These are phyloP conservation scores for Ridgeia piscesae DNA, from an alignment of 1,140 invertebrate species.

Conservation along the genomic window DNA sequence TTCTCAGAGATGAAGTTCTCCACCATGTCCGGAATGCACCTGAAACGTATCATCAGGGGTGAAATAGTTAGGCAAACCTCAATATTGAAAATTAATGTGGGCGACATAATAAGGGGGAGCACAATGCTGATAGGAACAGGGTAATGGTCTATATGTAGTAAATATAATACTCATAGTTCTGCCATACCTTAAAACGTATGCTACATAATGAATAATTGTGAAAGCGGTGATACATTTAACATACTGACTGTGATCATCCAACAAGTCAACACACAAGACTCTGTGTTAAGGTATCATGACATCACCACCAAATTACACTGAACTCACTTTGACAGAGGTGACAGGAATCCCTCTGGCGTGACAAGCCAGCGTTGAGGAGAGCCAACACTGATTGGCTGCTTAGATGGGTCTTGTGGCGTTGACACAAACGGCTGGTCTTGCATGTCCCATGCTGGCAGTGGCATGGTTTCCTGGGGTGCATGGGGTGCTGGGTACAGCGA, in stretches of 20 bases:
- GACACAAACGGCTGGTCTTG: not conserved
- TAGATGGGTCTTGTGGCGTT: not conserved
- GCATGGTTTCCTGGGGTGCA: not conserved
- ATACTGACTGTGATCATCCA: not conserved
- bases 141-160: no score
- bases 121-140: no score
- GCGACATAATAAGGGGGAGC: no score
- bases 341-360: not conserved
- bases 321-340: not conserved
- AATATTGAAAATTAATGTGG: no score
- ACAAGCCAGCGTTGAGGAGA: slow-evolving; percentile 11
- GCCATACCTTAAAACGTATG: no score
- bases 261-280: not conserved
- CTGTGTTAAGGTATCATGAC: not conserved
- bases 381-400: not conserved
- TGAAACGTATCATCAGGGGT: not conserved
- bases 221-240: not conserved
- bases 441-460: not conserved
- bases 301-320: not conserved
- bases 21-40: slow-evolving; percentile 5
- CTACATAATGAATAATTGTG: no score
- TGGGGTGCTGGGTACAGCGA: not conserved
- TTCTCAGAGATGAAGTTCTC: not conserved
- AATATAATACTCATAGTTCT: no score
- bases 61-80: no score